phyloP scores from a whole-genome alignment of 2,113 vertebrate genomes.

The Aptenodytes forsteri region DNA sequence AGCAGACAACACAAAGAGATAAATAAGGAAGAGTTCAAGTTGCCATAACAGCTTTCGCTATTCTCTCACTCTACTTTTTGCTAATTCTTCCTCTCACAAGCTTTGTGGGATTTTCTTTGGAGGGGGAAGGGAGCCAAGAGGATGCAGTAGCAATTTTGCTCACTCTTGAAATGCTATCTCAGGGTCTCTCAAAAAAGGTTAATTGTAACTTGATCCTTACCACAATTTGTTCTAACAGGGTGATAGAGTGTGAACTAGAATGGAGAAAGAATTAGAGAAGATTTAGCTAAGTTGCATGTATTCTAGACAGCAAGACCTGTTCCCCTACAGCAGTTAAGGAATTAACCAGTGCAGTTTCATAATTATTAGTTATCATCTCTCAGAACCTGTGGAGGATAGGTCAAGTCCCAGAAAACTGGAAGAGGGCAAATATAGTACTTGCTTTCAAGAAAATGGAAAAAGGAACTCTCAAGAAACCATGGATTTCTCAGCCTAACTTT shows the following conservation, averaged over 20 bases:
- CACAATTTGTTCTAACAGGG: background rate
- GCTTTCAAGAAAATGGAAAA: conserved; percentile 2
- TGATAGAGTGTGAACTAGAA: background rate
- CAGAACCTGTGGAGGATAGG: background rate
- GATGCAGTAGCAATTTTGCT: background rate
- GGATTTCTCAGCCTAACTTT: background rate
- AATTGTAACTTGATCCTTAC: background rate
- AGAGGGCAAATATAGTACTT: background rate
- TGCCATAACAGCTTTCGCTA: background rate
- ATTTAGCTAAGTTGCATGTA: background rate
- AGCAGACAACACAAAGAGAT: conserved; percentile 36
- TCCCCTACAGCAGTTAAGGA: background rate
- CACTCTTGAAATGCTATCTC: background rate
- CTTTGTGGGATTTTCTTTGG: background rate
- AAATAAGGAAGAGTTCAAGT: conserved; percentile 28
- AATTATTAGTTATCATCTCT: conserved; percentile 1
- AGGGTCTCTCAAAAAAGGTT: background rate
- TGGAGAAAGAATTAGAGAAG: background rate
- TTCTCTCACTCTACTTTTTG: background rate
- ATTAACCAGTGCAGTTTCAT: conserved; percentile 6
- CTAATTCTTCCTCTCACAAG: background rate
- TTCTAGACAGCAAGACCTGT: background rate
- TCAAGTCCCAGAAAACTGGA: background rate
- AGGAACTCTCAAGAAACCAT: background rate
- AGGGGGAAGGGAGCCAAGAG: background rate